These are phyloP conservation scores for Pangasianodon hypophthalmus DNA, from an alignment of 2,113 vertebrate genomes.

Conservation along the genomic window DNA sequence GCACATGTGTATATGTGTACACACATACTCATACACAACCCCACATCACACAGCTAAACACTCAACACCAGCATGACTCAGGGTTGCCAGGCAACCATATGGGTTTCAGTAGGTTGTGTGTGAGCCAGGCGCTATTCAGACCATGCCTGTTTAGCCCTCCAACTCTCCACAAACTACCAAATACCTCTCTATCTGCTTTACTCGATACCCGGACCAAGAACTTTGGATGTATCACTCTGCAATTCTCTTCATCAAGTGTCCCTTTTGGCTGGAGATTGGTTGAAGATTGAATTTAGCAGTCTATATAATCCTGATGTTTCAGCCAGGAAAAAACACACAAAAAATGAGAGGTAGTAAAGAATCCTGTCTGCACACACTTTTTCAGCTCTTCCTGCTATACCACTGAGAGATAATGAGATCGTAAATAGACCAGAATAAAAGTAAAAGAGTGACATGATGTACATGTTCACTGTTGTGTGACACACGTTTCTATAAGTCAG, in stretches of 20 bases:
- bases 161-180: conserved; percentile 11
- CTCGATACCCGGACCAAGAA: background rate
- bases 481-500: background rate
- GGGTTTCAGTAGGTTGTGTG: conserved; percentile 27
- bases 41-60: conserved; percentile 37
- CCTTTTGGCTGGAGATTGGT: conserved; percentile 2
- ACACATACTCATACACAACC: conserved; percentile 10
- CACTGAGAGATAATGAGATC: background rate
- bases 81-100: conserved; percentile 53
- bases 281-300: background rate
- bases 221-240: background rate
- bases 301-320: conserved; percentile 8
- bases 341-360: background rate
- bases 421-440: background rate
- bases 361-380: background rate
- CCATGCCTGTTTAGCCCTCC: conserved; percentile 8
- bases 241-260: conserved; percentile 7
- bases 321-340: background rate
- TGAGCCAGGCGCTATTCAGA: conserved; percentile 19
- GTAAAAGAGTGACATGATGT: background rate
- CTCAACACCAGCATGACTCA: conserved; percentile 48
- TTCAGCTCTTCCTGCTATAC: background rate
- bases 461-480: background rate
- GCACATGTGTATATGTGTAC: conserved; percentile 32
- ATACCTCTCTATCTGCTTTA: background rate